Conservation (phyloP, 2,797 vertebrate species). For the Tenualosa thibaudeaui region DNA sequence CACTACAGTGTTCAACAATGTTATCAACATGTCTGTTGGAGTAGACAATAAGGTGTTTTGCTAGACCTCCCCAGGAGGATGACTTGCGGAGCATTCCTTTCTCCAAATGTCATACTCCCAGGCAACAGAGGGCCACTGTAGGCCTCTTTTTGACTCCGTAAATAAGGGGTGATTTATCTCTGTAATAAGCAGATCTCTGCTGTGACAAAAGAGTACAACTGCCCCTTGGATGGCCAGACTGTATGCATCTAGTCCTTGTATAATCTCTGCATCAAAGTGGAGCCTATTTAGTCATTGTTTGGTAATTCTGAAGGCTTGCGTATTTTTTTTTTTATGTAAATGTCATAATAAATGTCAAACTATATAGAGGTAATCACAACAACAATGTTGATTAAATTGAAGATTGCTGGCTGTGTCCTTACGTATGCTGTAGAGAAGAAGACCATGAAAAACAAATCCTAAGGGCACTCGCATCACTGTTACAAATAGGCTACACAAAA, state of each 20-base stretch:
- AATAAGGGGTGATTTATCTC: conserved; percentile 10
- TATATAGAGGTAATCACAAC: no score
- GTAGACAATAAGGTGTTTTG: background rate
- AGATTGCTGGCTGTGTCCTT: no score
- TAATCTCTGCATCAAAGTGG: background rate
- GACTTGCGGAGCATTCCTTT: background rate
- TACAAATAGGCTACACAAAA: no score
- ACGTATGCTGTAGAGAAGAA: no score
- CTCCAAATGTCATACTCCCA: conserved; percentile 1
- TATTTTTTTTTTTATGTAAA: no score
- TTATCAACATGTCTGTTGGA: no score
- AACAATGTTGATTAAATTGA: no score
- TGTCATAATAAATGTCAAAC: no score
- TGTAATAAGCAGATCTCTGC: background rate
- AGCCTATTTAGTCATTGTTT: no score
- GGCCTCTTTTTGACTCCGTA: background rate
- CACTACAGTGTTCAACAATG: background rate
- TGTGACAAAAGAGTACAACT: background rate
- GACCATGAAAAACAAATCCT: no score
- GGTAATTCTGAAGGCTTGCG: no score
- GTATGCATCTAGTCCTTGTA: background rate
- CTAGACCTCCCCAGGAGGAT: background rate
- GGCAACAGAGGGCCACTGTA: background rate
- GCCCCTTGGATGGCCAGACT: background rate
- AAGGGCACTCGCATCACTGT: no score